A percentile compares a stretch with the other conserved stretches of the same genome.
Evolutionary conservation across 1,140 invertebrate species (phyloP).

Genomic region (Anoplolepis gracilipes): DNA sequence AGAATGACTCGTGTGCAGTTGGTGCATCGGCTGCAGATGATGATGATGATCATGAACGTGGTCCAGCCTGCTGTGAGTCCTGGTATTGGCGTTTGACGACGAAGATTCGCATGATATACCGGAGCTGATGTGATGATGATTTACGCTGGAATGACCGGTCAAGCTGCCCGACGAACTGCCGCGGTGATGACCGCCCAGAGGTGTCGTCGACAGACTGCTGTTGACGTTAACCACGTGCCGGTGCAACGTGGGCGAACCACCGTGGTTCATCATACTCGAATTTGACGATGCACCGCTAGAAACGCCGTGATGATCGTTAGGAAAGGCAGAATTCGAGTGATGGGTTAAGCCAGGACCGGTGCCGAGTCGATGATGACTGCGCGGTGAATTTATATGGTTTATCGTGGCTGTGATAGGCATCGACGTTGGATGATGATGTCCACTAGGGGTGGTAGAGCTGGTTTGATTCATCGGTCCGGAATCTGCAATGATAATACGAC

Average conservation of each 20-base stretch:
- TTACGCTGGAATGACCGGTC: conserved; percentile 68
- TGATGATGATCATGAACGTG: conserved; percentile 80
- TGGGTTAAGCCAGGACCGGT: conserved; percentile 42
- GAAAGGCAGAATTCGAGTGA: conserved; percentile 52
- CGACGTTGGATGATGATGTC: conserved; percentile 62
- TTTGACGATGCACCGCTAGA: conserved; percentile 78
- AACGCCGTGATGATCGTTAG: conserved; percentile 65
- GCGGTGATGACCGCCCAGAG: conserved; percentile 73
- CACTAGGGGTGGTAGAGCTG: neutral
- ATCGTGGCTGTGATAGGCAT: conserved; percentile 54
- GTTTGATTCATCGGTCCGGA: conserved; percentile 38
- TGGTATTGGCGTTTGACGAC: conserved; percentile 78
- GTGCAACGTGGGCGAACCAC: conserved; percentile 74
- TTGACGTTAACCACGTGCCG: conserved; percentile 75
- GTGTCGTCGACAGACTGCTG: conserved; percentile 75
- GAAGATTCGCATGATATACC: conserved; percentile 82
- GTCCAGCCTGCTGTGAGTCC: conserved; percentile 79
- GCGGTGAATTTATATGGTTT: conserved; percentile 57
- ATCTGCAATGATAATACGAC: conserved; percentile 18
- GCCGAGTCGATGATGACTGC: conserved; percentile 62
- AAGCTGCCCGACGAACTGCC: conserved; percentile 72
- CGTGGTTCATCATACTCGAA: conserved; percentile 80
- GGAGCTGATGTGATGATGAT: conserved; percentile 80
- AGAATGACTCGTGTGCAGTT: conserved; percentile 66
- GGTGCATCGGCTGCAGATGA: conserved; percentile 75